Conservation (phyloP, 2,113 vertebrate genomes). For the Alces alces region DNA sequence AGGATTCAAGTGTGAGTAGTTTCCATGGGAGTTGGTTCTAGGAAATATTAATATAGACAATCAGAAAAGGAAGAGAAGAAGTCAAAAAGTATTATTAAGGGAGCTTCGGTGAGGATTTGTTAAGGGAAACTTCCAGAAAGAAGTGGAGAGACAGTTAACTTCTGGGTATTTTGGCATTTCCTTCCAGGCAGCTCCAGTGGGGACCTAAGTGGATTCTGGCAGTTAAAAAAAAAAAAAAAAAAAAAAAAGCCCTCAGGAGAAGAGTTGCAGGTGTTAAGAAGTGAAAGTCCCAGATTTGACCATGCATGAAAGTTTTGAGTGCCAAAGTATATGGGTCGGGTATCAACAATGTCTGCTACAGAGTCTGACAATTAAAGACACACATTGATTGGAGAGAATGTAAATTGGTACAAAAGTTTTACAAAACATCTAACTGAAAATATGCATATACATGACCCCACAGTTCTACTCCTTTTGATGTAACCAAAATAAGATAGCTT, state of each 20-base stretch:
- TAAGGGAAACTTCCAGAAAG: not conserved
- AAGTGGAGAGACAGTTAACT: slow-evolving; percentile 10
- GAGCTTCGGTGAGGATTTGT: not conserved
- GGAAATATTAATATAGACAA: not conserved
- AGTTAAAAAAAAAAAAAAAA: not conserved
- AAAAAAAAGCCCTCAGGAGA: slow-evolving; percentile 21
- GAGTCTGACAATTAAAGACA: not conserved
- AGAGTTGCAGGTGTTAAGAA: slow-evolving; percentile 24
- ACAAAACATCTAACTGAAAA: not conserved
- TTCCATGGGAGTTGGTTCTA: not conserved
- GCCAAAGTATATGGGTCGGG: not conserved
- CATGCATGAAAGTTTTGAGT: slow-evolving; percentile 16
- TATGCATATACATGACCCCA: not conserved
- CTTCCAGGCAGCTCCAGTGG: not conserved
- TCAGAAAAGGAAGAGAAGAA: not conserved
- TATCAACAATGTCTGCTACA: not conserved
- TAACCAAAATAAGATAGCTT: not conserved
- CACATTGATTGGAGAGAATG: not conserved
- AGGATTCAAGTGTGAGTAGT: not conserved
- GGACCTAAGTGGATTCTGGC: not conserved
- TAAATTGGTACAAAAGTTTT: not conserved
- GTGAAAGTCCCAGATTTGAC: slow-evolving; percentile 13
- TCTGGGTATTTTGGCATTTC: not conserved
- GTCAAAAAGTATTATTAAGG: not conserved
- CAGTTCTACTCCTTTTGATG: not conserved